Conservation (phyloP, 23 tunicate species). For the Diplosoma virens region DNA sequence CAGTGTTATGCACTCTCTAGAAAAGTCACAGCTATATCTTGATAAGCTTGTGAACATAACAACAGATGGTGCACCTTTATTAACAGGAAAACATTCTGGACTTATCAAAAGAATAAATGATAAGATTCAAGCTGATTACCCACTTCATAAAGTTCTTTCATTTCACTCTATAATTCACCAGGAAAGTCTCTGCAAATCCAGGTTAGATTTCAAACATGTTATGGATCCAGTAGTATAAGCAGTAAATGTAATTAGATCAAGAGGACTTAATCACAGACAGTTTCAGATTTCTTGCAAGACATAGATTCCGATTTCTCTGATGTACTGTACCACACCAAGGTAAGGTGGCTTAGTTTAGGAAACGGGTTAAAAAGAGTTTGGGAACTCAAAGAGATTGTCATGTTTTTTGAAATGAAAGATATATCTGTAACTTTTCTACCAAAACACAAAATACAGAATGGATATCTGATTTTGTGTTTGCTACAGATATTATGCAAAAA, state of each 20-base stretch:
- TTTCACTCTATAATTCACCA: conserved; percentile 49
- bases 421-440: not conserved
- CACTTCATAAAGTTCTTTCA: conserved; percentile 1
- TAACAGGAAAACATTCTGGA: conserved; percentile 32
- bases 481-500: conserved; percentile 1
- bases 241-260: conserved; percentile 36
- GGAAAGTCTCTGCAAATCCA: conserved; percentile 20
- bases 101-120: conserved; percentile 22
- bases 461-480: not conserved
- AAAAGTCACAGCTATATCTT: conserved; percentile 2
- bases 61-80: conserved; percentile 41
- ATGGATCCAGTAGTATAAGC: conserved; percentile 35
- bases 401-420: conserved; percentile 15
- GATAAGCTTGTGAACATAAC: conserved; percentile 28
- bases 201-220: conserved; percentile 33
- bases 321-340: conserved; percentile 30
- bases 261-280: conserved; percentile 49
- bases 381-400: conserved; percentile 27
- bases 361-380: conserved; percentile 22
- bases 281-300: conserved; percentile 27
- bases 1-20: conserved; percentile 12
- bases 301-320: conserved; percentile 35
- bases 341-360: conserved; percentile 38
- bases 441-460: not conserved
- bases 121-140: conserved; percentile 24